Percentiles rank a stretch among this genome's conserved stretches.
Conservation (phyloP, 1,140 invertebrate genomes). For the Andrena cerasifolii region DNA sequence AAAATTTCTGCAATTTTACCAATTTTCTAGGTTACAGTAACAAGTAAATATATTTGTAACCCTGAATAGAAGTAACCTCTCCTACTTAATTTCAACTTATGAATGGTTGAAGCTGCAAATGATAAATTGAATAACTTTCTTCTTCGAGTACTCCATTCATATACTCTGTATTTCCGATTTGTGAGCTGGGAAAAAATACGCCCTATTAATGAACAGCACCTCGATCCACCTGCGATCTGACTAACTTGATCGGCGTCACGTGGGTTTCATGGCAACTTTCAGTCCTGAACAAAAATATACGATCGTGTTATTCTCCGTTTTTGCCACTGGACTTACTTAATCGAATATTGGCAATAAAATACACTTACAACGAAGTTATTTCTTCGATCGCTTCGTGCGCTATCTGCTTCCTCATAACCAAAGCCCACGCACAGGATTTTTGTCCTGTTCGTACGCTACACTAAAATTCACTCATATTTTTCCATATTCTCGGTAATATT, state of each 20-base stretch:
- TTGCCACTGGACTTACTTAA: not conserved
- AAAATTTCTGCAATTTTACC: too few species aligned
- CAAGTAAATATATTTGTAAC: too few species aligned
- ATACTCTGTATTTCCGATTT: constrained; percentile 45
- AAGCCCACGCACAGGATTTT: not conserved
- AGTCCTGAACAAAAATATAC: too few species aligned
- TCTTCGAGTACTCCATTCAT: constrained; percentile 52
- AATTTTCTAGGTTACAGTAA: too few species aligned
- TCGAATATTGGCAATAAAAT: constrained; percentile 7
- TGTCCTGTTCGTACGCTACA: not conserved
- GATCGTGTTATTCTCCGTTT: not conserved
- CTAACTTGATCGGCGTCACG: constrained; percentile 18
- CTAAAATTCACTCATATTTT: not conserved
- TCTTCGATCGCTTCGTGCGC: not conserved
- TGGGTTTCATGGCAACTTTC: constrained; percentile 1
- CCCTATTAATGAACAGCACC: constrained; percentile 21
- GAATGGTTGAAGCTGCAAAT: not conserved
- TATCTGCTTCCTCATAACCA: constrained; percentile 17
- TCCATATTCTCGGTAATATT: too few species aligned
- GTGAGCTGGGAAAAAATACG: constrained; percentile 49
- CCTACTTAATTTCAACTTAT: not conserved
- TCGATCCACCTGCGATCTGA: constrained; percentile 9
- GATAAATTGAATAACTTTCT: constrained; percentile 51
- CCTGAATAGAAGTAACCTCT: too few species aligned
- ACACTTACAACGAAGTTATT: not conserved